phyloP scores from a whole-genome alignment of 2,113 vertebrate genomes.

The Cyanocitta stelleri region DNA sequence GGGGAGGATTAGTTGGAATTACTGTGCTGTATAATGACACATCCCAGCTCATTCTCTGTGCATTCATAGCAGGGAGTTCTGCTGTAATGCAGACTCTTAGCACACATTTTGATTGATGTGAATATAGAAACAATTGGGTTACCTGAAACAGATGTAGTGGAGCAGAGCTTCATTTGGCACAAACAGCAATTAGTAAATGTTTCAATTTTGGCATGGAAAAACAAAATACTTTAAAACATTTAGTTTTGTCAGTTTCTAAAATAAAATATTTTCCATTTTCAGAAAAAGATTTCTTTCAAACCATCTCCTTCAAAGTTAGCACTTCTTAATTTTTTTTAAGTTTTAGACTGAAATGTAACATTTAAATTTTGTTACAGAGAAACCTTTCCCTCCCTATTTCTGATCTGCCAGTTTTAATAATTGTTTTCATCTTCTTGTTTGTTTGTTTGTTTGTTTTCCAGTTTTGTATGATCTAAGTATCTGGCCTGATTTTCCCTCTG shows the following conservation, averaged over 20 bases:
- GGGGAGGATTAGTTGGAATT: not conserved
- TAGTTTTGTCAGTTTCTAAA: not conserved
- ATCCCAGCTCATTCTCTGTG: not conserved
- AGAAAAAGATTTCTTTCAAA: not conserved
- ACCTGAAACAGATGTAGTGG: not conserved
- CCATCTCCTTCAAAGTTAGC: not conserved
- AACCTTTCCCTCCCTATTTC: not conserved
- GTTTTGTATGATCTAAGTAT: not conserved
- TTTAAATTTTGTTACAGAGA: not conserved
- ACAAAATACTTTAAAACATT: not conserved
- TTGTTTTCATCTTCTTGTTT: not conserved
- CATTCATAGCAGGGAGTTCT: not conserved
- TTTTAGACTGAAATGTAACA: not conserved
- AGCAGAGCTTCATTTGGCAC: not conserved
- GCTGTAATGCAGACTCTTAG: not conserved
- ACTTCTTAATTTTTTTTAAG: not conserved
- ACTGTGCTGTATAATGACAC: not conserved
- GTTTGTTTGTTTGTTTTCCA: rapidly evolving
- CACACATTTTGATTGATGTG: not conserved
- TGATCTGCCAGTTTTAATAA: not conserved
- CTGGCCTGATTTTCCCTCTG: not conserved
- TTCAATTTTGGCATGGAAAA: not conserved
- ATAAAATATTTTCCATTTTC: not conserved
- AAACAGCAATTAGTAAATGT: not conserved
- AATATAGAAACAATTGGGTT: not conserved